These are phyloP conservation scores for Malurus alboscapulatus DNA, from an alignment of 2,113 vertebrate genomes.

Conservation along the genomic window DNA sequence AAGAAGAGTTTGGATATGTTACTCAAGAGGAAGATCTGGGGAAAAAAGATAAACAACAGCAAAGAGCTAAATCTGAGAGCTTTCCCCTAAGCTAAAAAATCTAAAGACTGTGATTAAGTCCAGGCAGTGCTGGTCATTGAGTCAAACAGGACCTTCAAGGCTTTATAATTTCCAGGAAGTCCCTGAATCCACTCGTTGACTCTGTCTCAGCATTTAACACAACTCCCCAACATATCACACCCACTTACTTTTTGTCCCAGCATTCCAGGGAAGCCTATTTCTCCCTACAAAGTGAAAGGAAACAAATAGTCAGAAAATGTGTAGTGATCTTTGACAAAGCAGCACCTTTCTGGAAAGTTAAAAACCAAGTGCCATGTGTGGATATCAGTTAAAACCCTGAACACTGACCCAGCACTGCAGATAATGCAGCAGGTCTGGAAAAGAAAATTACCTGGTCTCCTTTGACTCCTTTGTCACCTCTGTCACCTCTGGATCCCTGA, in stretches of 20 bases:
- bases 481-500: conserved; percentile 90
- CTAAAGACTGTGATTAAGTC: not conserved
- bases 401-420: not conserved
- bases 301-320: not conserved
- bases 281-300: conserved; percentile 79
- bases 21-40: not conserved
- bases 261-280: conserved; percentile 93
- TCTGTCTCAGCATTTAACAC: not conserved
- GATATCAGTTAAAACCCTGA: accelerated
- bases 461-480: conserved; percentile 86
- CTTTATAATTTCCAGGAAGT: not conserved
- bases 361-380: not conserved
- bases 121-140: not conserved
- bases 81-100: not conserved
- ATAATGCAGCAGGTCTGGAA: not conserved
- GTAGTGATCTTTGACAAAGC: not conserved
- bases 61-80: not conserved
- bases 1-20: not conserved
- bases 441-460: conserved; percentile 86
- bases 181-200: not conserved
- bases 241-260: conserved; percentile 92
- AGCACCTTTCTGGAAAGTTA: not conserved
- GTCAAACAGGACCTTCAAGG: not conserved
- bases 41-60: not conserved
- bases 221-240: not conserved